Conservation (phyloP, 2,888 invertebrate species). For the Teinopalpus imperialis region DNA sequence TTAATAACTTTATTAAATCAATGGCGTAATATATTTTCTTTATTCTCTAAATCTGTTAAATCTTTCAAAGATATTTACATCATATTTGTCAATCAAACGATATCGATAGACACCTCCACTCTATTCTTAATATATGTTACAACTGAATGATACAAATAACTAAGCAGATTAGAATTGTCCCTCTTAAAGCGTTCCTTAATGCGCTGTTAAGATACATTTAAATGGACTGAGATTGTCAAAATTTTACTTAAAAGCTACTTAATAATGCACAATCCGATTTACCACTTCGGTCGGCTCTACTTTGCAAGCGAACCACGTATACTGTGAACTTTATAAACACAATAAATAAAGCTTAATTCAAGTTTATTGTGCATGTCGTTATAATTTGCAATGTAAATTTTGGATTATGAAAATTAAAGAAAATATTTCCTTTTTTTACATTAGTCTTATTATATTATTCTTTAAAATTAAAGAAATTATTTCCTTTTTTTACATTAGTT, state of each 20-base stretch:
- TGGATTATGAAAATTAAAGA: no score
- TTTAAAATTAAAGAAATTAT: neutral
- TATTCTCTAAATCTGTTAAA: neutral
- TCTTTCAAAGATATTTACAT: no score
- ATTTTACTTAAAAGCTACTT: conserved; percentile 34
- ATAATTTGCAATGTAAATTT: neutral
- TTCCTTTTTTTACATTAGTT: no score
- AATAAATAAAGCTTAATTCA: neutral
- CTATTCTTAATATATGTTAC: neutral
- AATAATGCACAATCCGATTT: conserved; percentile 49
- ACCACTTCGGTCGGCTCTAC: conserved; percentile 38
- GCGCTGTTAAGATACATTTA: conserved; percentile 23
- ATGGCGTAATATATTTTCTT: no score
- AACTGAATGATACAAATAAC: conserved; percentile 13
- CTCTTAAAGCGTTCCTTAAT: conserved; percentile 15
- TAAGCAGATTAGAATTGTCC: conserved; percentile 17
- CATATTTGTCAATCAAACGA: no score
- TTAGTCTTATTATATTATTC: neutral
- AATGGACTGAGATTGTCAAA: conserved; percentile 24
- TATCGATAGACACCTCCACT: no score
- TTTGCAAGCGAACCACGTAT: conserved; percentile 29
- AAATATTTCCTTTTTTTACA: neutral
- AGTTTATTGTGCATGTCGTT: neutral
- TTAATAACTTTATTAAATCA: no score
- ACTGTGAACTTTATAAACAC: conserved; percentile 33